Conservation (phyloP, 2,888 invertebrate genomes). For the Tuberolachnus salignus region DNA sequence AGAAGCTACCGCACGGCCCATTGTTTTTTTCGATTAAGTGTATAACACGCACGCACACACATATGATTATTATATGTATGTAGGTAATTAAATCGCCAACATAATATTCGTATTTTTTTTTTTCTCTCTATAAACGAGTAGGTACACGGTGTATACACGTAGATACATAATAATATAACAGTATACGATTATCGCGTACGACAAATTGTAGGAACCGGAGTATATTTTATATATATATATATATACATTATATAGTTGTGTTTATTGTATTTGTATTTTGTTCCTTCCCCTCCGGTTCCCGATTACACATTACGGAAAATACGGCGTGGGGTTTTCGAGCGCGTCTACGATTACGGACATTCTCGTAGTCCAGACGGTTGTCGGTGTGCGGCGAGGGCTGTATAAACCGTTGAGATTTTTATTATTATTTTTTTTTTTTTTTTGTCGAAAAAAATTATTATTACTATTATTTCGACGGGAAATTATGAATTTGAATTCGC, state of each 20-base stretch:
- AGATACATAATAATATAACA: slow-evolving; percentile 2
- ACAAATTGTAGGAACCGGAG: no score
- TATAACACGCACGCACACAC: not conserved
- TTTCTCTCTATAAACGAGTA: not conserved
- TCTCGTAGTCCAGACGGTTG: no score
- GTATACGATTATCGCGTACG: slow-evolving; percentile 29
- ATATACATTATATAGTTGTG: not conserved
- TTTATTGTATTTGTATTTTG: not conserved
- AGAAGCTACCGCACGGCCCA: not conserved
- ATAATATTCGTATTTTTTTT: not conserved
- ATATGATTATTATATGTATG: not conserved
- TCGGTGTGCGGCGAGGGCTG: no score
- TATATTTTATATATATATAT: no score
- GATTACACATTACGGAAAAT: no score
- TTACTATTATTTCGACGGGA: no score
- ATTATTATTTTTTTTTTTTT: no score
- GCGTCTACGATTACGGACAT: no score
- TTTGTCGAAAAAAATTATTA: no score
- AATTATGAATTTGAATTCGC: no score
- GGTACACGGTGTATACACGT: not conserved
- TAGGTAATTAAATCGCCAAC: slow-evolving; percentile 31
- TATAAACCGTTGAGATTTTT: no score
- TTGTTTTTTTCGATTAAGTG: slow-evolving; percentile 38
- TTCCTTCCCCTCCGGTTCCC: not conserved
- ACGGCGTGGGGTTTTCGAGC: no score